Evolutionary conservation across 2,113 vertebrate species (phyloP), one percentile per base, ranked within the genome.

Genomic region (Psittacula cyanocephala): DNA sequence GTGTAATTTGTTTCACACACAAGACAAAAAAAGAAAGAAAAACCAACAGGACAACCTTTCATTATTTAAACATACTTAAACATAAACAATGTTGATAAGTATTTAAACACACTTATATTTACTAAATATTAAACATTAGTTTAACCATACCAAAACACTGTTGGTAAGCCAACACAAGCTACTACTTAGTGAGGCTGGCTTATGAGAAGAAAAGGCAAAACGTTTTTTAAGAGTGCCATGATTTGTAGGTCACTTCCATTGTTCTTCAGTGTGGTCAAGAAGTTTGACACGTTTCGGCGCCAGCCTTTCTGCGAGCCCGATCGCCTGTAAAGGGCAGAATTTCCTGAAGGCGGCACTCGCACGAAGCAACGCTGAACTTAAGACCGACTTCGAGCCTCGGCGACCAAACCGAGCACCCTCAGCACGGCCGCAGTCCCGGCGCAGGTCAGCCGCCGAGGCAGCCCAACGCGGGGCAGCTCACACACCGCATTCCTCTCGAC

Each of bases 191-290:
- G 0, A 60, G 47, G 28, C 18, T 4, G 22, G 37, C 7, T 5
- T 22, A 41, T 27, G 31, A 46, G 62, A 70, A 29, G 29, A 22
- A 15, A 75, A 67, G 29, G 44, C 53, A 70, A 69, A 49, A 35
- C 0, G 0, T 59, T 41, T 64, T 39, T 24, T 4, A 23, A n/a
- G 37, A 44, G 20, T 1, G 1, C 27, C 9, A 0, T 1, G 35
- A 41, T 31, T n/a, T 29, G 62, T 5, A 6, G 43, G 47, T 57
- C 14, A 11, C 20, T 62, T n/a, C 22, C 22, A 2, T 0, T 12
- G 11, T 11, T 60, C 60, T 16, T 14, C 35, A 33, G 59, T 5
- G 29, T 0, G 6, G 52, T 4, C 0, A 1, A 12, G 41, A 16
- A 9, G 28, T 55, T 14, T 5, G 44, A 13, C 35, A 4, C 1